Conservation (phyloP, 2,113 vertebrate species). For the Pygathrix nemaeus region DNA sequence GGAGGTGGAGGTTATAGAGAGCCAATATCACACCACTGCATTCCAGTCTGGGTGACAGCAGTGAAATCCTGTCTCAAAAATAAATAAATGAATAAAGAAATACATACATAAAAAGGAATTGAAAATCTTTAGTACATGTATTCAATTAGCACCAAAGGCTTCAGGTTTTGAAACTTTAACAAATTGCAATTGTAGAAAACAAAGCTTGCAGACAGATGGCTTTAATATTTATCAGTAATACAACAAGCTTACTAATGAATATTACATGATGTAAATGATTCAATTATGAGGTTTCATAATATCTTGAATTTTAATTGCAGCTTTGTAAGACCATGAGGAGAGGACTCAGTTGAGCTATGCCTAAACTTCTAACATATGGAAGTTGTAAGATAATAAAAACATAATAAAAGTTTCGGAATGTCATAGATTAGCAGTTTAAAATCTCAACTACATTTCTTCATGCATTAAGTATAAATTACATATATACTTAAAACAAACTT, state of each 20-base stretch:
- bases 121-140: not conserved
- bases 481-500: not conserved
- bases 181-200: not conserved
- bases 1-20: too few species aligned
- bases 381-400: not conserved
- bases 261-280: not conserved
- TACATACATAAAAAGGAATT: not conserved
- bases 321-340: not conserved
- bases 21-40: too few species aligned
- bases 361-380: too few species aligned
- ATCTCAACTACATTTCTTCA: not conserved
- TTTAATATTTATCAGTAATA: not conserved
- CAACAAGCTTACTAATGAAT: not conserved
- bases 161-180: not conserved
- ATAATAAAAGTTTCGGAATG: not conserved
- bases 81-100: too few species aligned
- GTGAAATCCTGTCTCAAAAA: too few species aligned
- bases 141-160: not conserved
- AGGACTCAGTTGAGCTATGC: too few species aligned
- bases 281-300: not conserved
- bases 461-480: not conserved
- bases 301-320: not conserved
- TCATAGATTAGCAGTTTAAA: not conserved
- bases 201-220: not conserved
- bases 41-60: too few species aligned